Base-by-base conservation (phyloP, 1,140 invertebrate species). In the Cyclargus thomasi region DNA sequence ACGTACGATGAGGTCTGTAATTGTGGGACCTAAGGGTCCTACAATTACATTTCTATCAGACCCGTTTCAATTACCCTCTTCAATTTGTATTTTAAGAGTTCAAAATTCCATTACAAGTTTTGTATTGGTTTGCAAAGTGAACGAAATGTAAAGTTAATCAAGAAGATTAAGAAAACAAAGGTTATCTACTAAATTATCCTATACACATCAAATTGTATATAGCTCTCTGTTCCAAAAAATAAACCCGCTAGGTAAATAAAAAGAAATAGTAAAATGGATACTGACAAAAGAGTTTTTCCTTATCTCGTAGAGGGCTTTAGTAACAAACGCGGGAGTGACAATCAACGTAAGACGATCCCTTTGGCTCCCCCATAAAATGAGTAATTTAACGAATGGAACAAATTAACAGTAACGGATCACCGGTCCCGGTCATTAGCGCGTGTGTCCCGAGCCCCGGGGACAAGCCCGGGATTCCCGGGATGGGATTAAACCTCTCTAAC, bases 391-490 rank as follows among this genome's bases (percentile, higher is more conserved):
- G 55, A 59, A 59, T 59, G 18, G 18, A 21, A 59, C 55, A 59
- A 59, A 59, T 59, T 11, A 59, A 59, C 55, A 59, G 18, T 20
- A 20, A 59, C 55, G 20, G 18, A 20, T 59, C 55, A 18, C 18
- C 55, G 55, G 10, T 18, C 55, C 55, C 55, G 18, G 17, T 59
- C 55, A 59, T 59, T 59, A 59, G 10, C 53, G n/a, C 18, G 53
- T 53, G 47, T 16, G 47, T 53, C 53, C 53, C 18, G 1, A n/a
- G 10, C 20, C 55, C 17, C 55, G 2, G 55, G 55, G 20, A 59
- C 55, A 21, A 59, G 2, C 18, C 55, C 55, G 39, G 39, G 8
- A 47, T 47, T 47, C 39, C 39, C 39, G 14, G 14, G 39, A 47
- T 16, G 39, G 14, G 39, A 47, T 47, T 47, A 21, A 55, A 7